Evolutionary conservation across 2,888 invertebrate genomes (phyloP), one percentile per base, ranked within the genome.

Genomic region (Corythucha ciliata): DNA sequence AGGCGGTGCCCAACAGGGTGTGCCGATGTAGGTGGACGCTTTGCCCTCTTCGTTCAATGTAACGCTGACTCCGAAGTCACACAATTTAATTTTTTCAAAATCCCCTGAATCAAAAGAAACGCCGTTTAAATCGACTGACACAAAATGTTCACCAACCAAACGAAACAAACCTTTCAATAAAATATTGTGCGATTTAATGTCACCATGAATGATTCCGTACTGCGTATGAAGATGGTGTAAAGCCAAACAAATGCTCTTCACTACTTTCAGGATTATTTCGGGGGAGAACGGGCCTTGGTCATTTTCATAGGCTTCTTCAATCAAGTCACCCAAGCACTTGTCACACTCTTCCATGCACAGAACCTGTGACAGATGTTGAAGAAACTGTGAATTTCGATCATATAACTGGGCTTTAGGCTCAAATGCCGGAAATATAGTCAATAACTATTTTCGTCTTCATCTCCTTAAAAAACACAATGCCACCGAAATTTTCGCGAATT

Each of bases 51-150:
- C 71, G 39, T 78, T 77, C 2, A 88, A 66, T 0, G 81, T 81
- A 54, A 87, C 62, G 21, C 81, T 79, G n/a, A 86, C 85, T 3
- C 88, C 88, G 66, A 89, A 89, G 68, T 89, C 88, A 61, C 89
- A 87, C 16, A 88, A 68, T 66, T 90, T 88, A 58, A 86, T 81
- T 2, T 75, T 72, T 24, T 74, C 74, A 65, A 84, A 86, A 63
- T 85, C 76, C 10, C 78, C 81, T 62, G 22, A 8, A 49, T 34
- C 29, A 21, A 3, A 22, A n/a, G 21, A 44, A 7, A 14, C 36
- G 16, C 36, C 8, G 18, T 8, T 14, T 36, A 12, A 29, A 29
- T 8, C 12, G 29, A 12, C 29, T 29, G 12, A 29, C 12, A 12
- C 12, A 12, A 29, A 8, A 10, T 8, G 12, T 12, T 10, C 10